A percentile compares a stretch with the other conserved stretches of the same genome.
These are phyloP conservation scores for Xestoiulus laeticollis DNA, from an alignment of 2,888 invertebrate species.

Conservation along the genomic window DNA sequence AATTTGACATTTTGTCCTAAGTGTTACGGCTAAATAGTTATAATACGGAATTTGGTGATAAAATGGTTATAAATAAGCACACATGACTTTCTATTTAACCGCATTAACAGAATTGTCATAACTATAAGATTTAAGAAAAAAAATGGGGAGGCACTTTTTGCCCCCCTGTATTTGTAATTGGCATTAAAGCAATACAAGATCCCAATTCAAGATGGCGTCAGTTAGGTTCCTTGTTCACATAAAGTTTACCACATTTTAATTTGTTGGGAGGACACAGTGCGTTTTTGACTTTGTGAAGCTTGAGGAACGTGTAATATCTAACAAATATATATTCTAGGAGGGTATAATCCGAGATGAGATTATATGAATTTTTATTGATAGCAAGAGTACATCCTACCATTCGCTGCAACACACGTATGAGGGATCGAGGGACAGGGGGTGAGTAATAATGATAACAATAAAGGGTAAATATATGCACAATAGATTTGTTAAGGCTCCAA, in stretches of 20 bases:
- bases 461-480: slow-evolving; percentile 39
- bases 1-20: too few species aligned
- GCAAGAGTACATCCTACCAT: slow-evolving; percentile 5
- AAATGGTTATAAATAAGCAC: too few species aligned
- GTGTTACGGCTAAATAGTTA: too few species aligned
- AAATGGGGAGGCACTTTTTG: too few species aligned
- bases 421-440: neutral
- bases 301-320: neutral
- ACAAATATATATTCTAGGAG: neutral
- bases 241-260: neutral
- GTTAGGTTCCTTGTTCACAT: neutral
- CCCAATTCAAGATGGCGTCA: slow-evolving; percentile 8
- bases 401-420: neutral
- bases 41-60: too few species aligned
- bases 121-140: too few species aligned
- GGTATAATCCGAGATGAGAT: neutral
- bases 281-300: neutral
- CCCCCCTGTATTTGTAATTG: too few species aligned
- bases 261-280: neutral
- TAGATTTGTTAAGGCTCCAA: slow-evolving; percentile 46
- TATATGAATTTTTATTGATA: neutral
- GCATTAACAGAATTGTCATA: too few species aligned
- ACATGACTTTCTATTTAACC: too few species aligned
- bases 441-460: neutral
- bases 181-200: too few species aligned